phyloP scores from a whole-genome alignment of 2,797 vertebrate species.

The Corythornis leucogaster region DNA sequence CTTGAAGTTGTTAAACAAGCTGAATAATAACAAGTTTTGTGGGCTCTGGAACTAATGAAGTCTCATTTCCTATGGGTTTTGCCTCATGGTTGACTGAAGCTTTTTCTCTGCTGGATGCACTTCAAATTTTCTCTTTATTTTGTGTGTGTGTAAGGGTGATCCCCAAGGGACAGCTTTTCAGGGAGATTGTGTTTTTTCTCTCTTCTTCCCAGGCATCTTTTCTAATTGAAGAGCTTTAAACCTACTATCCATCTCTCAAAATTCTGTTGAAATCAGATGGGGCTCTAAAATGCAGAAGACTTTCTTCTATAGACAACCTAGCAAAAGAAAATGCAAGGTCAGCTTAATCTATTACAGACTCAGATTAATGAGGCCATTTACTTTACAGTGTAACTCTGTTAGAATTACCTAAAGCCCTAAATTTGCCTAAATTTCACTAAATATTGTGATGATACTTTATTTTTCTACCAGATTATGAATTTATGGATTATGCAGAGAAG shows the following conservation, averaged over 20 bases:
- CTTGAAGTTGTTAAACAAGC: conserved; percentile 21
- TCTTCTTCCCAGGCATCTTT: neutral
- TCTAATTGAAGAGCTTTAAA: neutral
- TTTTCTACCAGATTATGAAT: conserved; percentile 2
- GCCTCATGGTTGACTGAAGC: neutral
- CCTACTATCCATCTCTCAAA: neutral
- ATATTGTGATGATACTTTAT: neutral
- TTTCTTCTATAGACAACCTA: neutral
- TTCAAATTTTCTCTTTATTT: neutral
- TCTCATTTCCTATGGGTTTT: neutral
- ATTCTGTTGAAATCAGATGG: neutral
- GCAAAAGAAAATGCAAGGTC: conserved; percentile 13
- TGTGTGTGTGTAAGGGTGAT: neutral
- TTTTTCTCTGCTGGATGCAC: neutral
- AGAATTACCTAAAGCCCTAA: conserved; percentile 15
- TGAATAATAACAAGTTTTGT: conserved; percentile 13
- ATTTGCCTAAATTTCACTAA: conserved; percentile 19
- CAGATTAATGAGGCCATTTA: conserved; percentile 32
- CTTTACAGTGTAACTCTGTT: neutral
- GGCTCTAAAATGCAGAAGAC: neutral
- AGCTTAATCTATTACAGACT: neutral
- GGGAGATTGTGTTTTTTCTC: neutral
- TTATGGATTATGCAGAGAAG: neutral
- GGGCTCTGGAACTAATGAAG: conserved; percentile 17
- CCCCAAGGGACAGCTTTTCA: neutral